Evolutionary conservation across 2,113 vertebrate species (phyloP).

Genomic region (Hippocampus barbouri): DNA sequence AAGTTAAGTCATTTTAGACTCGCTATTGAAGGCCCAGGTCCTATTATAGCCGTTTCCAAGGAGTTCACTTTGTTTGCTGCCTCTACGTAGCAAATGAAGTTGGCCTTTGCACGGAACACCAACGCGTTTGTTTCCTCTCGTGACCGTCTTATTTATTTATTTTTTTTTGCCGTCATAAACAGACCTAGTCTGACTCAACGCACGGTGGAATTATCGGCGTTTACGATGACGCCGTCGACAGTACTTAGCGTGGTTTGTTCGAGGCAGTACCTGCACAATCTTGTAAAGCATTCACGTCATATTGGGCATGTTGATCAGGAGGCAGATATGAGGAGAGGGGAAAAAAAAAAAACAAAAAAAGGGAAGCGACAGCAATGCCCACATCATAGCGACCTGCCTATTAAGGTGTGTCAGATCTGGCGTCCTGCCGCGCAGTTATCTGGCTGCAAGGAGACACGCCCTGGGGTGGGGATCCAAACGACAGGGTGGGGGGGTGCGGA

Average conservation of each 20-base stretch:
- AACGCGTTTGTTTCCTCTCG: no score
- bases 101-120: no score
- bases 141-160: no score
- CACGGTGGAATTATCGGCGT: not conserved
- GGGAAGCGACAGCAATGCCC: constrained; percentile 3
- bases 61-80: no score
- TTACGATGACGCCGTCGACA: not conserved
- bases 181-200: not conserved
- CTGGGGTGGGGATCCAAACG: constrained; percentile 13
- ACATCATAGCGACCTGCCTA: constrained; percentile 35
- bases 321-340: constrained; percentile 3
- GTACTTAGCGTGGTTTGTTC: not conserved
- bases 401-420: constrained; percentile 48
- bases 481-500: not conserved
- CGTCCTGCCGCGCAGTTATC: constrained; percentile 21
- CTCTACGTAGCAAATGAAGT: no score
- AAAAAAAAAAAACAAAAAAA: constrained; percentile 13
- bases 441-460: constrained; percentile 43
- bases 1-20: no score
- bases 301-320: not conserved
- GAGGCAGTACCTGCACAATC: not conserved
- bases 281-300: not conserved
- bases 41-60: no score
- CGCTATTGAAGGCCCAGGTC: no score
- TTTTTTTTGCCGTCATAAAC: not conserved